Conservation (phyloP, 1,140 invertebrate species). For the Drosophila suzukii region DNA sequence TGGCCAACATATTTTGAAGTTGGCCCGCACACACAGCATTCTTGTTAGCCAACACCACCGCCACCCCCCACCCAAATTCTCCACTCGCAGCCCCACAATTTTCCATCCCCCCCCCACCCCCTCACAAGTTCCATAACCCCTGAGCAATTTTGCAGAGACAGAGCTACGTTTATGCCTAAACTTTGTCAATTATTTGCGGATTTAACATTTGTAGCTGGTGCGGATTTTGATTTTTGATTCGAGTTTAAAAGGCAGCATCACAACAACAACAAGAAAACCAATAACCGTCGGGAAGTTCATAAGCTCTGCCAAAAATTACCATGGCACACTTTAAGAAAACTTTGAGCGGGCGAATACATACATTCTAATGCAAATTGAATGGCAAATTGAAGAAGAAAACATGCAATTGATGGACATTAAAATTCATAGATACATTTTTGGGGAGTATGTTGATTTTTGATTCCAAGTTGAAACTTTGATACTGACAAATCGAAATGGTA, state of each 20-base stretch:
- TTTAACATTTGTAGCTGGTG: slow-evolving; percentile 81
- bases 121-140: slow-evolving; percentile 25
- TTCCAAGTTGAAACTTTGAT: not conserved
- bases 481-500: too few species aligned
- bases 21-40: slow-evolving; percentile 53
- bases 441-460: slow-evolving; percentile 6
- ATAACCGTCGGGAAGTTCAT: slow-evolving; percentile 31
- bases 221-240: slow-evolving; percentile 81
- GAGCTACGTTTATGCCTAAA: slow-evolving; percentile 80
- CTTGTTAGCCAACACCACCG: slow-evolving; percentile 20
- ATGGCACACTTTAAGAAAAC: slow-evolving; percentile 36
- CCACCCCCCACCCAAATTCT: not conserved
- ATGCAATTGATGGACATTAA: slow-evolving; percentile 11
- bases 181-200: slow-evolving; percentile 82
- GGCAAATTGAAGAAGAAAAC: slow-evolving; percentile 18
- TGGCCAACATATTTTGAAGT: slow-evolving; percentile 82
- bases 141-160: slow-evolving; percentile 56
- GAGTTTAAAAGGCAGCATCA: slow-evolving; percentile 66
- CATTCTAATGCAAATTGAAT: slow-evolving; percentile 21
- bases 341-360: not conserved
- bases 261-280: slow-evolving; percentile 26
- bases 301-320: slow-evolving; percentile 37
- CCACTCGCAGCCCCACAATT: not conserved
- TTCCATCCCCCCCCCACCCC: not conserved
- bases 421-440: slow-evolving; percentile 12